A percentile compares a stretch with the other conserved stretches of the same genome.
These are phyloP conservation scores for Machaerirhynchus nigripectus DNA, from an alignment of 2,113 vertebrate genomes.

Conservation along the genomic window DNA sequence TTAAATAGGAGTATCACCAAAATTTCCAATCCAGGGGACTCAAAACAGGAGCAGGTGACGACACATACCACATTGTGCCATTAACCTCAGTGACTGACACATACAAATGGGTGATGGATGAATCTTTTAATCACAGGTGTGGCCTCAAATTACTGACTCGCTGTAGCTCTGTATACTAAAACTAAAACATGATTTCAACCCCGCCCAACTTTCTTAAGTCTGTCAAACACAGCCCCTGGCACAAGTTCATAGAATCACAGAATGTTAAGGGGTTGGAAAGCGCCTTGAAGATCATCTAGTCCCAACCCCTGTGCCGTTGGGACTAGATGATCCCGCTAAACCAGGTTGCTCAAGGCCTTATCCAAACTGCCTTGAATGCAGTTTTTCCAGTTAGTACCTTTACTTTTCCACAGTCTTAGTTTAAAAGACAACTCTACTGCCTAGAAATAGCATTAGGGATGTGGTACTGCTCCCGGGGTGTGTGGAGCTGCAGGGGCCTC, in stretches of 20 bases:
- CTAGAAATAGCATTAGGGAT: rapidly evolving
- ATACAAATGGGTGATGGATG: background rate
- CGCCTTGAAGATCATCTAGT: too few species aligned
- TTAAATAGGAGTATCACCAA: background rate
- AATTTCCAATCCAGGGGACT: background rate
- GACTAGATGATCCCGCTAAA: too few species aligned
- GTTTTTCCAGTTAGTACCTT: background rate
- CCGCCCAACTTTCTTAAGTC: rapidly evolving
- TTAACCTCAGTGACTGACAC: background rate
- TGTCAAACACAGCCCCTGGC: background rate
- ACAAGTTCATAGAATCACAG: background rate
- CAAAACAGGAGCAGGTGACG: background rate
- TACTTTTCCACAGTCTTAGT: background rate
- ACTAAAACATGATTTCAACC: background rate
- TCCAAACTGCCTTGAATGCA: background rate
- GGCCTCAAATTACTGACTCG: background rate
- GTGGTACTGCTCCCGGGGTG: rapidly evolving
- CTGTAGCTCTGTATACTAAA: background rate
- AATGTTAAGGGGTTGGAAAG: background rate
- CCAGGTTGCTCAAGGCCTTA: background rate
- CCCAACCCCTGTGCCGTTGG: background rate
- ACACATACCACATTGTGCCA: background rate
- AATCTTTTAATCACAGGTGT: background rate
- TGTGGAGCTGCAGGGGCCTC: background rate
- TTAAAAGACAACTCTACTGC: background rate